Conservation (phyloP, 2,797 vertebrate genomes). For the Peromyscus aztecus region DNA sequence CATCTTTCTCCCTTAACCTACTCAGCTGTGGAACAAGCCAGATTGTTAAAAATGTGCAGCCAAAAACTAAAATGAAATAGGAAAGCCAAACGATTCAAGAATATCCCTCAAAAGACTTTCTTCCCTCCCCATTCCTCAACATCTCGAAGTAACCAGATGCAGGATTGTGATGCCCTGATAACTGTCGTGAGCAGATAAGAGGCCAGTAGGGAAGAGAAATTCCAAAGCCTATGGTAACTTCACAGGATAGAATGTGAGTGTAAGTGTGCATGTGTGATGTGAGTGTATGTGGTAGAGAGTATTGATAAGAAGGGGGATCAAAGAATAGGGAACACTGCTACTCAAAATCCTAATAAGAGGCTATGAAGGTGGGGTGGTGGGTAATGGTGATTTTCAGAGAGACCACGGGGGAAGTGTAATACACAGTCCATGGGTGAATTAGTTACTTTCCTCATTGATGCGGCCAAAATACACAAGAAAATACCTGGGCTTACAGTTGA, state of each 20-base stretch:
- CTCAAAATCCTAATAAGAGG: neutral
- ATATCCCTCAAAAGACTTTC: neutral
- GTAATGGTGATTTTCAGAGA: rapidly evolving
- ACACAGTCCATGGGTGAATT: neutral
- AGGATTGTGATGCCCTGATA: neutral
- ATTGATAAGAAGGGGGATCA: neutral
- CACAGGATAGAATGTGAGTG: neutral
- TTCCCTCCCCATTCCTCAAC: neutral
- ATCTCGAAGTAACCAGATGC: neutral
- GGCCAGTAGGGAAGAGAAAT: neutral
- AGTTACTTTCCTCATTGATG: neutral
- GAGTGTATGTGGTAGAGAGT: neutral
- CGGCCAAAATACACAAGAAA: neutral
- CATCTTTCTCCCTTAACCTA: slow-evolving; percentile 19
- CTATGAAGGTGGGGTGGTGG: neutral
- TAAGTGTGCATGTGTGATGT: neutral
- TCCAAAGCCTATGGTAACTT: neutral
- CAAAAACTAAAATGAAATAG: slow-evolving; percentile 59
- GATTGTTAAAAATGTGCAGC: slow-evolving; percentile 29
- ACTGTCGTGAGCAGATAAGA: neutral
- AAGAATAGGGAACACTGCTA: neutral
- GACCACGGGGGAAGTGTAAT: too few species aligned
- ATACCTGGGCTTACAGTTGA: neutral
- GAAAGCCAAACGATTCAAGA: slow-evolving; percentile 58
- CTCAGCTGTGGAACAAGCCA: slow-evolving; percentile 52